These are phyloP conservation scores for Bergia puertoricense DNA, from an alignment of 92 coral and sea anemone genomes.

Conservation along the genomic window DNA sequence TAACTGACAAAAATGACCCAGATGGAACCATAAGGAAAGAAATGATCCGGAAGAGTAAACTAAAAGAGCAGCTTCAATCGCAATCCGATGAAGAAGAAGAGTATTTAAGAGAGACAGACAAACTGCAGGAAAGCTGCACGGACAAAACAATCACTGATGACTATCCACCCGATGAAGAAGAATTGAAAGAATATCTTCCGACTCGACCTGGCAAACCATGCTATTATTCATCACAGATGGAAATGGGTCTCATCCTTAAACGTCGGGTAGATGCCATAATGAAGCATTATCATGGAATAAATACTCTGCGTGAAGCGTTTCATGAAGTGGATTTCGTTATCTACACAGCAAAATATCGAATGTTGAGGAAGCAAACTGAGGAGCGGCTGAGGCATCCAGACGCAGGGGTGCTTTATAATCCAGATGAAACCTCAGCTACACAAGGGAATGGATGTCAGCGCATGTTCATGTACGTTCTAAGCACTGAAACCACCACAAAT, in stretches of 20 bases:
- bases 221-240: slow-evolving; percentile 55
- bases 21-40: background rate
- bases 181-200: slow-evolving; percentile 11
- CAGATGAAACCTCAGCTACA: slow-evolving; percentile 9
- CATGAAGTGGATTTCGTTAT: slow-evolving; percentile 49
- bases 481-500: slow-evolving; percentile 25
- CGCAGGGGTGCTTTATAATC: slow-evolving; percentile 43
- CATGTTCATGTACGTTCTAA: slow-evolving; percentile 50
- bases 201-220: slow-evolving; percentile 46
- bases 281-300: slow-evolving; percentile 42
- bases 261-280: slow-evolving; percentile 48
- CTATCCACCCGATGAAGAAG: slow-evolving; percentile 36
- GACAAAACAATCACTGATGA: background rate
- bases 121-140: background rate
- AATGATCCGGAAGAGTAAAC: background rate
- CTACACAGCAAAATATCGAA: slow-evolving; percentile 54
- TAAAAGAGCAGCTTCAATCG: no score
- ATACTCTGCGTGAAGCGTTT: slow-evolving; percentile 34
- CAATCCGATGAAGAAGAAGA: background rate
- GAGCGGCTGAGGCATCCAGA: slow-evolving; percentile 51
- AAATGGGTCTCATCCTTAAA: slow-evolving; percentile 52
- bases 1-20: slow-evolving; percentile 2
- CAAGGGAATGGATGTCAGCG: background rate
- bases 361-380: slow-evolving; percentile 60
- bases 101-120: background rate